These are phyloP conservation scores for Linyphia triangularis DNA, from an alignment of 2,888 invertebrate genomes.

Conservation along the genomic window DNA sequence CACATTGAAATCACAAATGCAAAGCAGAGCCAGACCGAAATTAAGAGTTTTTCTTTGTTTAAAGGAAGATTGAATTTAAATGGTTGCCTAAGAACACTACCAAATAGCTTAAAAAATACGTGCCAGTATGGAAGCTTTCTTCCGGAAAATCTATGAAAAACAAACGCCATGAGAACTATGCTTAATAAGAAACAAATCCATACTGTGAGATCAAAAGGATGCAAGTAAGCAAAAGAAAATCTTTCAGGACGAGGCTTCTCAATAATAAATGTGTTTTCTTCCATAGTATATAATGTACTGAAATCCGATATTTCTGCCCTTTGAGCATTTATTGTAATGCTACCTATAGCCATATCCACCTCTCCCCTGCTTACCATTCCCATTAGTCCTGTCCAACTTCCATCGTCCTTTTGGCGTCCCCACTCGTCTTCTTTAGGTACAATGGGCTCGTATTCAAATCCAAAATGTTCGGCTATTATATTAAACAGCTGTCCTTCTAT, in stretches of 20 bases:
- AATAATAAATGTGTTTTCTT: background rate
- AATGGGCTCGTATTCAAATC: background rate
- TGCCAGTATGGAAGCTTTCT: background rate
- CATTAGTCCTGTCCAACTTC: slow-evolving; percentile 30
- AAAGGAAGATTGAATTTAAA: background rate
- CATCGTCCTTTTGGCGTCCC: background rate
- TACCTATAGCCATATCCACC: background rate
- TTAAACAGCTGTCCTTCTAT: background rate
- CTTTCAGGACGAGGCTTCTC: background rate
- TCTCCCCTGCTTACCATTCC: slow-evolving; percentile 12
- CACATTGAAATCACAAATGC: background rate
- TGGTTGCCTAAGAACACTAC: background rate
- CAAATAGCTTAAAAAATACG: background rate
- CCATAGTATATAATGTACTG: background rate
- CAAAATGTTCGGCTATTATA: background rate
- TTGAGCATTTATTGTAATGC: background rate
- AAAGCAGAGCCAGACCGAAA: background rate
- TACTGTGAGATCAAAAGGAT: background rate
- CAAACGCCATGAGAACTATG: background rate
- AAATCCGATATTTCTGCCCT: background rate
- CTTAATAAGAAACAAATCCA: background rate
- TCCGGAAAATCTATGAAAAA: background rate
- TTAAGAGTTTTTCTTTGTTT: background rate
- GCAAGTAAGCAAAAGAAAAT: background rate
- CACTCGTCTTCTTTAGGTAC: background rate